Percentiles rank a stretch among this genome's conserved stretches.
phyloP scores from a whole-genome alignment of 2,113 vertebrate genomes.

The Rhynchopsitta pachyrhyncha region DNA sequence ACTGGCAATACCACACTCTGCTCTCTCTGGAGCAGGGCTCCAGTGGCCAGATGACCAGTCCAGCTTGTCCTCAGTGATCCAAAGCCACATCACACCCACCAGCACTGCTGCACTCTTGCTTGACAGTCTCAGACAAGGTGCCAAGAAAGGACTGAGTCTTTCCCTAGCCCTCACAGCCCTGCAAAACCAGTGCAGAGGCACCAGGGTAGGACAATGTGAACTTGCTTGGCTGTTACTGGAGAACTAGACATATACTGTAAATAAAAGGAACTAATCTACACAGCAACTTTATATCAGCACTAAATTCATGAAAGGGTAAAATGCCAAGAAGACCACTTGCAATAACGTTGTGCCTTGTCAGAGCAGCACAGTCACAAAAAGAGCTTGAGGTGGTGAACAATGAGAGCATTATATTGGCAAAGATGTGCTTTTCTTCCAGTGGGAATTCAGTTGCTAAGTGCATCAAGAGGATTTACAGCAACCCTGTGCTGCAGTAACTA shows the following conservation, averaged over 20 bases:
- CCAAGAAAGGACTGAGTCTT: not conserved
- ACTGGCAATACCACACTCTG: not conserved
- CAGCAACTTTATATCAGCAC: not conserved
- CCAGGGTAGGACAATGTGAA: not conserved
- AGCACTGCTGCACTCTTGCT: not conserved
- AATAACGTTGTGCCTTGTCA: not conserved
- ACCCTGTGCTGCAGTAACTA: slow-evolving; percentile 27
- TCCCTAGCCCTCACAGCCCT: not conserved
- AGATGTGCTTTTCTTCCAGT: slow-evolving; percentile 38
- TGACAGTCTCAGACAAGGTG: not conserved
- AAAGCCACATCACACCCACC: not conserved
- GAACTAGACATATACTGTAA: not conserved
- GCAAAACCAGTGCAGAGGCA: not conserved
- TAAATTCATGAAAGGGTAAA: not conserved
- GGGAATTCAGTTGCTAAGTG: slow-evolving; percentile 31
- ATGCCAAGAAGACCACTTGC: not conserved
- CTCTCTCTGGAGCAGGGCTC: not conserved
- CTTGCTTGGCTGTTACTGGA: not conserved
- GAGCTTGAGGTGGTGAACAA: not conserved
- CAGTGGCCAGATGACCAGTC: not conserved
- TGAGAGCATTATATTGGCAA: not conserved
- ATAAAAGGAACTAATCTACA: not conserved
- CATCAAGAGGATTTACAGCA: slow-evolving; percentile 45
- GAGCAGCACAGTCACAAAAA: not conserved
- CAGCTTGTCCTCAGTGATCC: not conserved